Percentiles rank a stretch among this genome's conserved stretches.
Conservation (phyloP, 2,888 invertebrate genomes). For the Adela reaumurella region DNA sequence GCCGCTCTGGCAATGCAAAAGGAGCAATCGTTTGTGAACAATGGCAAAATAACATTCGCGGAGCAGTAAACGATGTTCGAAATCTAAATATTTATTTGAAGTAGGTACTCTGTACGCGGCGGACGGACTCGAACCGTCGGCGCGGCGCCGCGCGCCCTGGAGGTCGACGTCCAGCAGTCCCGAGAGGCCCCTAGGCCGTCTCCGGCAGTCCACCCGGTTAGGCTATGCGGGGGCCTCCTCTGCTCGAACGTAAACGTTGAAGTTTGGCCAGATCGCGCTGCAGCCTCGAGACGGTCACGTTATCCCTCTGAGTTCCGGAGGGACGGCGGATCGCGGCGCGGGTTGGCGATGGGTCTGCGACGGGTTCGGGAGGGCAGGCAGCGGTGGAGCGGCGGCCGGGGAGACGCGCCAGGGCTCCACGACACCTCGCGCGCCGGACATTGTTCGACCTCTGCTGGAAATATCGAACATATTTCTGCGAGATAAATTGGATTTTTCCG, state of each 20-base stretch:
- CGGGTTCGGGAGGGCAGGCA: no score
- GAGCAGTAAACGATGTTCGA: conserved; percentile 23
- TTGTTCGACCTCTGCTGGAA: conserved; percentile 2
- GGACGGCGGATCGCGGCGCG: neutral
- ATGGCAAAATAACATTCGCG: conserved; percentile 25
- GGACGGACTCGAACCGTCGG: conserved; percentile 8
- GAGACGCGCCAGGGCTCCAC: neutral
- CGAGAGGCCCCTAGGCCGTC: no score
- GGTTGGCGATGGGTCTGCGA: neutral
- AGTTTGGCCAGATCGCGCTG: neutral
- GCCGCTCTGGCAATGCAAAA: conserved; percentile 20
- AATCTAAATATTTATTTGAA: conserved; percentile 34
- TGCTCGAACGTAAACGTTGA: neutral
- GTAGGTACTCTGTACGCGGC: conserved; percentile 17
- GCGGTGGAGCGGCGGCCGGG: no score
- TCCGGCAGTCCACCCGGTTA: neutral
- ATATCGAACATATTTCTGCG: conserved; percentile 5
- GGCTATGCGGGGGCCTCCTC: neutral
- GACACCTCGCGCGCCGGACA: conserved; percentile 5
- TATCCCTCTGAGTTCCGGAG: neutral
- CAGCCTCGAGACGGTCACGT: neutral
- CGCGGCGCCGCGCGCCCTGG: neutral
- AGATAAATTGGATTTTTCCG: conserved; percentile 5
- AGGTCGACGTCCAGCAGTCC: no score
- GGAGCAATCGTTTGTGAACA: conserved; percentile 22